Evolutionary conservation across 2,113 vertebrate species (phyloP).

Genomic region (Gymnobelideus leadbeateri): DNA sequence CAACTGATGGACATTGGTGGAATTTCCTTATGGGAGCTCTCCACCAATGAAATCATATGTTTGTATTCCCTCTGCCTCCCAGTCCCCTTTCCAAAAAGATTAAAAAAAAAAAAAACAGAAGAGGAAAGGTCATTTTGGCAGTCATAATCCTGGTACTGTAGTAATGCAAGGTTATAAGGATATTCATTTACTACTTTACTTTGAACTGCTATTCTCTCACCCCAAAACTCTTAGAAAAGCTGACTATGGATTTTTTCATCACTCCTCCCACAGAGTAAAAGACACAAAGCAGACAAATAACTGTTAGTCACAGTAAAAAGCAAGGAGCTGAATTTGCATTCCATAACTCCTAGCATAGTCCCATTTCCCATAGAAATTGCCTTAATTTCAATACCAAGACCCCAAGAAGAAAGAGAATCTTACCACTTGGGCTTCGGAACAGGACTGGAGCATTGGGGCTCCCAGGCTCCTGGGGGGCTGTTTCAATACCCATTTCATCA

Average conservation of each 20-base stretch:
- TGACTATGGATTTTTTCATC: slow-evolving; percentile 20
- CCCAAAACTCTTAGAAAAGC: slow-evolving; percentile 10
- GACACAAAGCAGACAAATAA: slow-evolving; percentile 26
- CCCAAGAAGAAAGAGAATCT: slow-evolving; percentile 50
- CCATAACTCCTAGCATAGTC: neutral
- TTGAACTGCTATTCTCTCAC: slow-evolving; percentile 41
- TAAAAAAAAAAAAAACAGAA: slow-evolving; percentile 45
- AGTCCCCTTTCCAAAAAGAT: slow-evolving; percentile 18
- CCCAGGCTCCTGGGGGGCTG: slow-evolving; percentile 27
- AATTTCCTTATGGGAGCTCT: neutral
- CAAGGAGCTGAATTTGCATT: neutral
- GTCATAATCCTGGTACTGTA: neutral
- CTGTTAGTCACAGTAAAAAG: slow-evolving; percentile 6
- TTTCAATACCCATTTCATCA: slow-evolving; percentile 57
- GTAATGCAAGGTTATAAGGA: neutral
- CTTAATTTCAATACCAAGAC: slow-evolving; percentile 40
- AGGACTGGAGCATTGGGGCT: slow-evolving; percentile 54
- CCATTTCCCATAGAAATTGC: neutral
- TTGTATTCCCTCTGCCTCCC: slow-evolving; percentile 37
- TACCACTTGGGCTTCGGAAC: slow-evolving; percentile 75
- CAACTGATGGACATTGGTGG: neutral
- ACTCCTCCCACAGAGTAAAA: slow-evolving; percentile 50
- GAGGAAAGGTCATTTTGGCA: neutral
- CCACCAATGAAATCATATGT: neutral
- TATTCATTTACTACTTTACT: slow-evolving; percentile 39